Base-by-base conservation (phyloP, 2,888 invertebrate species). In the Perithous albicinctus region DNA sequence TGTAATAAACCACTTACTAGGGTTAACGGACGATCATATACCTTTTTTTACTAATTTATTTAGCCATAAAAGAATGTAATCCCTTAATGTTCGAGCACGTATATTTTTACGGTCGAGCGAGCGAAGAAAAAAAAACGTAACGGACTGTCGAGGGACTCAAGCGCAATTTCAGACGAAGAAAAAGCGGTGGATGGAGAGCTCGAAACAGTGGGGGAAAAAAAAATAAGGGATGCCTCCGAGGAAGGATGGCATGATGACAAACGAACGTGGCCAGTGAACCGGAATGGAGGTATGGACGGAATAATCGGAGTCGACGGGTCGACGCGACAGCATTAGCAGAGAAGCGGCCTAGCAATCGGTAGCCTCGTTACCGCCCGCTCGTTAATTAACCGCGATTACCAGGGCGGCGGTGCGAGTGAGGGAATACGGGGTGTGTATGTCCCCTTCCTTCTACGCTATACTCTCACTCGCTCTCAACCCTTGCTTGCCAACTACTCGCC, bases 361-460 rank as follows among this genome's bases (percentile, higher is more conserved):
- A 88, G 89, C 84, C 89, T 90, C 89, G 90, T 90, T 90, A 90
- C 88, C 87, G 86, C 81, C 77, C 78, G 87, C 86, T 89, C 88
- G 89, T 90, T 90, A 90, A 90, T 90, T 89, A 90, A 90, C 90
- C 88, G 86, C 90, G 88, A 90, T 90, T 90, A 89, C 87, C 88
- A 81, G 86, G 86, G 87, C 87, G 88, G 83, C 85, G 88, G 87
- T 90, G 89, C 89, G 86, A 88, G 84, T 81, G 86, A 87, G 85
- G 85, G 88, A 89, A 82, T 88, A 87, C 84, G 43, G 23, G 15
- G 35, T 59, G 18, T 15, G 10, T 38, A 32, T 6, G 0, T 15
- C 18, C 29, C 15, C 82, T 82, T 38, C 43, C 74, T 75, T 79
- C 43, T 70, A 61, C 43, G 46, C 61, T 67, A 41, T 12, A 43